Conservation (phyloP, 1,140 invertebrate genomes). For the Temnothorax curvispinosus region DNA sequence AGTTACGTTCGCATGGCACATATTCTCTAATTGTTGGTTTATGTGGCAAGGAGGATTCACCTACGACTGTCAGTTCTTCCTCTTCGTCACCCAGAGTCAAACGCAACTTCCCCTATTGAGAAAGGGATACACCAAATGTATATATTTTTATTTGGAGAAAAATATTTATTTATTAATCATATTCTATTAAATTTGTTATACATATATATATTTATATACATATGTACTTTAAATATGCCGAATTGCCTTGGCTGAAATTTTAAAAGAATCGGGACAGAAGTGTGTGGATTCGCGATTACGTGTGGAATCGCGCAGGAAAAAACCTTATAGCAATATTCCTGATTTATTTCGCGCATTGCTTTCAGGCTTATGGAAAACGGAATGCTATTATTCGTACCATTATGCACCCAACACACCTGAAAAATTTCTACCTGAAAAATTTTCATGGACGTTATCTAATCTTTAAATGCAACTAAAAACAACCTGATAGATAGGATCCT, state of each 20-base stretch:
- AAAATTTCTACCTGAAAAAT: neutral
- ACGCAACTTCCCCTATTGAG: constrained; percentile 64
- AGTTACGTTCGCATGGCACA: constrained; percentile 21
- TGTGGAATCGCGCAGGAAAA: constrained; percentile 71
- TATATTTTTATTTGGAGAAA: neutral
- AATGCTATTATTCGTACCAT: constrained; percentile 69
- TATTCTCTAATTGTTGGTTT: neutral
- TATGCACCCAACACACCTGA: constrained; percentile 76
- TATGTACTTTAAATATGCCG: constrained; percentile 71
- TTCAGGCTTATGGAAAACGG: constrained; percentile 68
- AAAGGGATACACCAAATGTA: neutral
- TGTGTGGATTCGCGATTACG: constrained; percentile 57
- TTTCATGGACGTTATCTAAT: neutral
- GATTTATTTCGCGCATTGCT: constrained; percentile 69
- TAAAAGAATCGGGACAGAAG: constrained; percentile 71
- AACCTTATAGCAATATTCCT: constrained; percentile 66
- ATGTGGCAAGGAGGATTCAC: constrained; percentile 55
- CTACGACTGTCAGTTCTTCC: constrained; percentile 67
- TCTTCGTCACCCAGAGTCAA: constrained; percentile 70
- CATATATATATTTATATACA: constrained; percentile 57
- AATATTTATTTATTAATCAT: neutral
- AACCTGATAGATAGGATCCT: constrained; percentile 66
- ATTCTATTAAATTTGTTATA: constrained; percentile 18
- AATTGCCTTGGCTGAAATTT: constrained; percentile 76
- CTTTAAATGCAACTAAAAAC: neutral